Base-by-base conservation (phyloP, 2,113 vertebrate genomes). In the Macaca fascicularis region DNA sequence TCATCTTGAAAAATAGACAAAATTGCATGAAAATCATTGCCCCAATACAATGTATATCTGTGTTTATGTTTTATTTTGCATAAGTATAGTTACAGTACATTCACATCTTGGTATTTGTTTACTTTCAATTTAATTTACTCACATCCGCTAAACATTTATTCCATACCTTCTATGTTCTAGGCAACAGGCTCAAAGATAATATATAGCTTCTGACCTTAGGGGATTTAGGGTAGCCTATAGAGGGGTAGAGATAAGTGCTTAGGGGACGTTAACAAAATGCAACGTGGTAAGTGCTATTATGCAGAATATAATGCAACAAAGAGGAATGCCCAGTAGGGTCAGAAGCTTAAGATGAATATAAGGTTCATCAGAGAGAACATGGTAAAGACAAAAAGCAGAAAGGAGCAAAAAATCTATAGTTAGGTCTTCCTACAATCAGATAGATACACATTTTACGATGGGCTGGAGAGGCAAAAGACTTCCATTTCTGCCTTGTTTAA, bases 11-110 rank as follows among this genome's bases (percentile, higher is more conserved):
- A 82, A 93, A 55, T 55, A 69, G 76, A 72, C 12, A 78, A 81
- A 80, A 72, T 25, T 40, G 2, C 23, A 69, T 70, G 16, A 89
- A 95, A 90, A 84, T 30, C 27, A 84, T 55, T 94, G 55, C 4
- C 14, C 59, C 23, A 17, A 79, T 48, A 81, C 9, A 80, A 78
- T 38, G 90, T 86, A 74, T 75, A 13, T 50, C 27, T 17, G 8
- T 74, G 93, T 75, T 90, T 76, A 90, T 10, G 25, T 67, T 89
- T 93, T 90, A 52, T 81, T 94, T 94, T 57, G 94, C 38, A 22
- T 90, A 80, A 79, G 45, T 83, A 1, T 93, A 82, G 75, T 86
- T 91, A 64, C 38, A 89, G 57, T 40, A 86, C 82, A 93, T 64
- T 69, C 55, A 85, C 38, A 94, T 10, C 12, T 27, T 91, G 81